Percentiles rank a stretch among this genome's conserved stretches.
phyloP scores from a whole-genome alignment of 2,113 vertebrate species.

The Corydoras sp. region DNA sequence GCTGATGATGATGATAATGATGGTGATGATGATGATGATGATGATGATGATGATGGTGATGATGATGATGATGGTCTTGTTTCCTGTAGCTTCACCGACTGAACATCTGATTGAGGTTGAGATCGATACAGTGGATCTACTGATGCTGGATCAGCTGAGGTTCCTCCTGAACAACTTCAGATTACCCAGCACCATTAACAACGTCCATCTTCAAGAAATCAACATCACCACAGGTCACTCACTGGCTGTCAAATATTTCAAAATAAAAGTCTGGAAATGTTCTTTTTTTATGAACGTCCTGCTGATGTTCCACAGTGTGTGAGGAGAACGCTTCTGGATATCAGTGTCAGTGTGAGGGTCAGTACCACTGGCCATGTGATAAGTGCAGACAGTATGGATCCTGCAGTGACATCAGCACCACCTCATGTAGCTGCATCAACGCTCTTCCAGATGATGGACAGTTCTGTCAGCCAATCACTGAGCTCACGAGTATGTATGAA shows the following conservation, averaged over 20 bases:
- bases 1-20: too few relatives aligned
- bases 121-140: not conserved
- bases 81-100: not conserved
- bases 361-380: constrained; percentile 45
- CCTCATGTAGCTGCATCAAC: too few relatives aligned
- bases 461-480: too few relatives aligned
- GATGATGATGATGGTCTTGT: too few relatives aligned
- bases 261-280: not conserved
- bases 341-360: constrained; percentile 57
- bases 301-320: constrained; percentile 50
- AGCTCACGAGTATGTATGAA: too few relatives aligned
- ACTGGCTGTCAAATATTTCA: not conserved
- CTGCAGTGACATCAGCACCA: too few relatives aligned
- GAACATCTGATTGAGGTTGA: not conserved
- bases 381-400: constrained; percentile 43
- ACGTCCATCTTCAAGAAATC: not conserved
- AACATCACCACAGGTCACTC: not conserved
- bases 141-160: not conserved
- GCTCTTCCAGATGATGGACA: too few relatives aligned
- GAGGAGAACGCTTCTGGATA: constrained; percentile 24
- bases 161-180: not conserved
- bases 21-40: too few relatives aligned
- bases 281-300: not conserved
- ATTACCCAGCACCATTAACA: not conserved
- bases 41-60: too few relatives aligned